Evolutionary conservation across 1,140 invertebrate genomes (phyloP), one percentile per base, ranked within the genome.

Genomic region (Tetramorium parvispinum): DNA sequence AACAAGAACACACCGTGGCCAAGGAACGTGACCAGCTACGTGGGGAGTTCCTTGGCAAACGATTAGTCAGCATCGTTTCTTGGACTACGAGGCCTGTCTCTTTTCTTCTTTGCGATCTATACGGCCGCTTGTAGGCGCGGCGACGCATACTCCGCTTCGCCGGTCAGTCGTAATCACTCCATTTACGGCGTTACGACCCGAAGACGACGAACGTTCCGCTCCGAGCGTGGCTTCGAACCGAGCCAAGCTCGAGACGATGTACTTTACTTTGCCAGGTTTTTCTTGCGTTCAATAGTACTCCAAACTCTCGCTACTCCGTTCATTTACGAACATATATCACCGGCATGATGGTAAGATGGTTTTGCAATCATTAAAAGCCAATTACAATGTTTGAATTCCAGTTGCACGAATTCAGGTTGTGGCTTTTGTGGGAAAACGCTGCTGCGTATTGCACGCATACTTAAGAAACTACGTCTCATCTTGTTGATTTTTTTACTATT

Each of bases 111-210:
- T 24, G 18, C 49, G 16, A 46, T 43, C 32, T 59, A 68, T 53
- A 59, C 18, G 51, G 2, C 8, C 11, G 18, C 24, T 68, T 46
- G 61, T 85, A 85, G 37, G 49, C 59, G 76, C 49, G 61, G 83
- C 51, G 43, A 18, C 83, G 40, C n/a, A 21, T 68, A 66, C 37
- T 57, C 24, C 24, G 61, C 61, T 79, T 21, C 75, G 46, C 40
- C 59, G 16, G 55, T 65, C 40, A 40, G 7, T 65, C 59, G 75
- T 78, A 78, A 85, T 85, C 61, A 63, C 49, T 85, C 75, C 63
- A 75, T 85, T 68, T 86, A 86, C n/a, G 77, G 66, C 46, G 51
- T 68, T 86, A 78, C n/a, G 59, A 68, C 21, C 32, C 4, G 51
- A 61, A 79, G 43, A 66, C 61, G 59, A 79, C 27, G 18, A 57